phyloP scores from a whole-genome alignment of 2,797 vertebrate genomes.

The Alfaro cultratus region DNA sequence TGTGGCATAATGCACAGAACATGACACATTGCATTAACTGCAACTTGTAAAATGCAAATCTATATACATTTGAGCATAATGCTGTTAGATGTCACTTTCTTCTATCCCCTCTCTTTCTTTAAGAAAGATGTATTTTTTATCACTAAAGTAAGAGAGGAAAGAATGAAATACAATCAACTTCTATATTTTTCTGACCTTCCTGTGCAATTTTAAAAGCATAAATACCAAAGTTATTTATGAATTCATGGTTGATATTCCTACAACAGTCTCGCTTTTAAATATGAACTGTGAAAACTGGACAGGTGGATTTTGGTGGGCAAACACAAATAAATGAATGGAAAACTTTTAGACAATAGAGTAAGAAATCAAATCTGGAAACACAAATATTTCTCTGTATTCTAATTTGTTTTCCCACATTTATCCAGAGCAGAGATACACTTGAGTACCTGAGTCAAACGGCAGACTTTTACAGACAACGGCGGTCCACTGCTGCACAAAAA shows the following conservation, averaged over 20 bases:
- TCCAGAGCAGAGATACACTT: neutral
- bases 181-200: neutral
- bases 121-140: neutral
- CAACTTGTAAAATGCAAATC: neutral
- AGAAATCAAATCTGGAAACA: neutral
- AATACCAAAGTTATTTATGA: neutral
- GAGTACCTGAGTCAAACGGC: neutral
- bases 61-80: neutral
- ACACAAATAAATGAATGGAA: neutral
- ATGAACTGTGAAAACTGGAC: neutral
- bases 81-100: neutral
- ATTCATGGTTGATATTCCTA: neutral
- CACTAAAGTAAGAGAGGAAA: neutral
- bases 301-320: neutral
- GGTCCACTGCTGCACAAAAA: neutral
- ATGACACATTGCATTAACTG: neutral
- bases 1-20: constrained; percentile 50
- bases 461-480: neutral
- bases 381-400: neutral
- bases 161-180: neutral
- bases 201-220: neutral
- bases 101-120: neutral
- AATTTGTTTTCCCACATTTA: neutral
- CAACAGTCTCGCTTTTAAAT: neutral
- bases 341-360: neutral